Evolutionary conservation across 1,140 invertebrate species (phyloP), one percentile per base, ranked within the genome.

Genomic region (Tetragonula clypearis): DNA sequence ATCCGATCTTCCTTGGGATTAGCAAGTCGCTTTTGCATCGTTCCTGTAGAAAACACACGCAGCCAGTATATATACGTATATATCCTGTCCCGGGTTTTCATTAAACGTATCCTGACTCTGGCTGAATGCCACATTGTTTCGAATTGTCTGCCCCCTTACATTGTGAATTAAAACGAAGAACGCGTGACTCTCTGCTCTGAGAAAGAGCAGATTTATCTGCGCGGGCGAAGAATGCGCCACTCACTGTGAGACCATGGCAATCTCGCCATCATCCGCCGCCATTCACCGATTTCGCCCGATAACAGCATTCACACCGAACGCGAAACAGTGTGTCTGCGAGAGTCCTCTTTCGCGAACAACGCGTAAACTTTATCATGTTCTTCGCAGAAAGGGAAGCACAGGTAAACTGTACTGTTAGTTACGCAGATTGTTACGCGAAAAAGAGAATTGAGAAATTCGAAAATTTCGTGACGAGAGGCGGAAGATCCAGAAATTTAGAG

Each of bases 131-230:
- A 76, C 73, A 84, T 84, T 84, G 82, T 84, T 79, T 72, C 14
- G 41, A 62, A 35, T 49, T 49, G 41, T n/a, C 26, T 55, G 35
- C 35, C 41, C 68, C 35, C 55, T 65, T 79, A 60, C 62, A 62
- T 65, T 62, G 66, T 72, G 68, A 79, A 71, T 79, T 79, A 84
- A 30, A 84, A 79, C 76, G 58, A 56, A 35, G 76, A 62, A 79
- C 56, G 41, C 58, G 69, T 80, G 83, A 85, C 69, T 85, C 83
- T 41, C 6, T 6, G 68, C 62, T 35, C 78, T 81, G 83, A 68
- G 83, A 85, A 85, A 72, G 35, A 74, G 26, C 71, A 85, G 79
- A 85, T 85, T 80, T 80, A 85, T 85, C 83, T 85, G 71, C 53
- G 53, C 5, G 71, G 41, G 2, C 53, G 23, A 60, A 81, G 79